Evolutionary conservation across 2,888 invertebrate species (phyloP).

Genomic region (Sarcophaga caerulescens): DNA sequence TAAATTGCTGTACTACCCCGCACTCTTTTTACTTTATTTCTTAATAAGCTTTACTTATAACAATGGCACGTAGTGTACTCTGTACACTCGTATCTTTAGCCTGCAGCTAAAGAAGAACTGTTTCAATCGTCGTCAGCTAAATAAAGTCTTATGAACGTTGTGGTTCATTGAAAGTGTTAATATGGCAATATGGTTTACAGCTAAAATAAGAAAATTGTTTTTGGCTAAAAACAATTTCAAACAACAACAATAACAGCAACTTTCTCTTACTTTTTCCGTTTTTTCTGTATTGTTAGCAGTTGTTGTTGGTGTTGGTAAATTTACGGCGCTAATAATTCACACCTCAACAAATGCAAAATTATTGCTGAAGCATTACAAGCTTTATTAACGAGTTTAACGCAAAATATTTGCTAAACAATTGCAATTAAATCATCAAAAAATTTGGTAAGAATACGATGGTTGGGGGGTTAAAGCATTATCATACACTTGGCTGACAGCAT

Average conservation of each 20-base stretch:
- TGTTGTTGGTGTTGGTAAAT: constrained; percentile 54
- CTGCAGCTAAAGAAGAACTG: constrained; percentile 9
- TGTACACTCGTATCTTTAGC: constrained; percentile 29
- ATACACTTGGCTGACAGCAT: not conserved
- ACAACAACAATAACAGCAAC: constrained; percentile 1
- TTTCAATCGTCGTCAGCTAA: not conserved
- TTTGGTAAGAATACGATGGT: not conserved
- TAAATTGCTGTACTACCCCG: constrained; percentile 31
- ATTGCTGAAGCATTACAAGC: not conserved
- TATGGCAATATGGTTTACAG: constrained; percentile 61
- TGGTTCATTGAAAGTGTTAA: constrained; percentile 57
- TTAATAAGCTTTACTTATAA: constrained; percentile 53
- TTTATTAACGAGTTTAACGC: not conserved
- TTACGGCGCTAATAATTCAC: constrained; percentile 65
- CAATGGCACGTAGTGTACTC: constrained; percentile 47
- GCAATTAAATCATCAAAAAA: constrained; percentile 50
- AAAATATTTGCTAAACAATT: constrained; percentile 65
- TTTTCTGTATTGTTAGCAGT: not conserved
- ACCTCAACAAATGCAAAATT: constrained; percentile 63
- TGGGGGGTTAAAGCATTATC: no score
- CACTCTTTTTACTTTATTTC: not conserved
- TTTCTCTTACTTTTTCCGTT: constrained; percentile 2
- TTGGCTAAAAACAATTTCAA: constrained; percentile 55
- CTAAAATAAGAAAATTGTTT: constrained; percentile 28
- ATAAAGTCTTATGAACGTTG: constrained; percentile 31